Evolutionary conservation across 2,113 vertebrate genomes (phyloP).

Genomic region (Equus quagga): DNA sequence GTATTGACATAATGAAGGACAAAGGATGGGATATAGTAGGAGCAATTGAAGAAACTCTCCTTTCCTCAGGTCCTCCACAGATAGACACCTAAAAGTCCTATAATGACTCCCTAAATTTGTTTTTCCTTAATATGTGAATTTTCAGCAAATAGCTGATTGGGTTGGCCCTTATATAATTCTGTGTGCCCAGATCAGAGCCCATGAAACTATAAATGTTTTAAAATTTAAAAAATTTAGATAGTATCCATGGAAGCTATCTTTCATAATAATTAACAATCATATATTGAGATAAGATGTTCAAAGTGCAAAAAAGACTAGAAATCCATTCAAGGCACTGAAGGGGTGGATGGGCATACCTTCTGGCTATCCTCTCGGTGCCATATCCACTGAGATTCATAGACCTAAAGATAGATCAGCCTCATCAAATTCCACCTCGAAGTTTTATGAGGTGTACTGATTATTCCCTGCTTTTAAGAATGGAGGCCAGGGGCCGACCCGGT

Average conservation of each 20-base stretch:
- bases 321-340: not conserved
- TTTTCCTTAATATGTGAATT: not conserved
- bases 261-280: not conserved
- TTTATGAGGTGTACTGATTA: not conserved
- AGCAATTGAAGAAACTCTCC: not conserved
- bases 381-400: not conserved
- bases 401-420: not conserved
- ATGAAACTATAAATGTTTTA: not conserved
- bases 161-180: not conserved
- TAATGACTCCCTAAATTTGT: not conserved
- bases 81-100: not conserved
- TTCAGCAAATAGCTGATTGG: not conserved
- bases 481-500: not conserved
- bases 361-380: not conserved
- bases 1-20: not conserved
- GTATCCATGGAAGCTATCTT: not conserved
- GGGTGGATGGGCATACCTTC: fast-evolving
- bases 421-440: not conserved
- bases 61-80: not conserved
- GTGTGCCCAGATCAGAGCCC: not conserved
- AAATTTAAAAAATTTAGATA: not conserved
- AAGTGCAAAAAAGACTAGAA: not conserved
- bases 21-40: too few species aligned
- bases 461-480: not conserved
- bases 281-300: not conserved